Evolutionary conservation across 2,888 invertebrate genomes (phyloP), one percentile per base, ranked within the genome.

Genomic region (Dinocampus coccinellae): DNA sequence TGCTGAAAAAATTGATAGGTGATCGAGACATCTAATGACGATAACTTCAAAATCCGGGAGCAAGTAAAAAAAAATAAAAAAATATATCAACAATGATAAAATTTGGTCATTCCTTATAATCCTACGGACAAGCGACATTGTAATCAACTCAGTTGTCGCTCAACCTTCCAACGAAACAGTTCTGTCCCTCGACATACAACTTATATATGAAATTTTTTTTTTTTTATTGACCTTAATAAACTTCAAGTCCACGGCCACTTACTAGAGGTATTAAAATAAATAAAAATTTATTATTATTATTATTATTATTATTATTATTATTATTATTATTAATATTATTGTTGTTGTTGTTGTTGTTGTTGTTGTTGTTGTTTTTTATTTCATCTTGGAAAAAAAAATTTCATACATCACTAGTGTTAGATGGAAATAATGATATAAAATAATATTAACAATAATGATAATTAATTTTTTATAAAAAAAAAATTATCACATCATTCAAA

Each of bases 31-130:
- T 20, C 7, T 0, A n/a, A 2, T n/a, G 16, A 47, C 16, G 47
- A 47, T 47, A 47, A 47, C 47, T 16, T 1, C 33, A n/a, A 58
- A 33, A 58, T 58, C 58, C 58, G 58, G 58, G 58, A 58, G 58
- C 29, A 29, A 3, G 3, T 16, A 34, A 58, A 58, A 20, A 24
- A 24, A 26, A n/a, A n/a, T n/a, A n/a, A n/a, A n/a, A n/a, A n/a
- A n/a, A n/a, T n/a, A n/a, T n/a, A n/a, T n/a, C n/a, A 55, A 58
- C 3, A 7, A 57, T 58, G 58, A 58, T 58, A 58, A 58, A 58
- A 29, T 58, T 29, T 33, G 16, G 58, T 29, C n/a, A 13, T 33
- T 58, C 33, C n/a, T 47, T 16, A 58, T 29, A 33, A 58, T 16
- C n/a, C 58, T 33, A 33, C 58, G n/a, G 29, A 29, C 29, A 3